Base-by-base conservation (phyloP, 2,888 invertebrate species). In the Diabrotica balteata region DNA sequence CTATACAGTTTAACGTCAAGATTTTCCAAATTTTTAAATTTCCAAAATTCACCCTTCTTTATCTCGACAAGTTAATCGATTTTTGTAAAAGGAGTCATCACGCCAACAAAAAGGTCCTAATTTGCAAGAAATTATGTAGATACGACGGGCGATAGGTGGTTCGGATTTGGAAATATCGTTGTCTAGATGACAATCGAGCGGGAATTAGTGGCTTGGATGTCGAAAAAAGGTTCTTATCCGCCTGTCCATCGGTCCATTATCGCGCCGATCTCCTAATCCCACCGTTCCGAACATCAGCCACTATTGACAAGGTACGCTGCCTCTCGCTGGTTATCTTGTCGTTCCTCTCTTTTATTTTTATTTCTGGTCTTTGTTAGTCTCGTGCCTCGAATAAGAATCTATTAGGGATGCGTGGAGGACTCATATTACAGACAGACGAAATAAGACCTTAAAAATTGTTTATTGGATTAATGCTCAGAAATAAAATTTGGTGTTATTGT, bases 141-240 rank as follows among this genome's bases (percentile, higher is more conserved):
- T 61, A 61, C 52, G 22, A 32, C 45, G 4, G n/a, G 7, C 52
- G 61, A 61, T 61, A 61, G 63, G 54, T 53, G 53, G 10, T 44
- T 50, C 57, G 63, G 44, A 60, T 53, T 68, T 51, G 68, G 65
- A 60, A 63, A 60, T 60, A 68, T 66, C 69, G 64, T 54, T 66
- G 66, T 67, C 59, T 55, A 63, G 71, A 68, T 71, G 71, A 59
- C 65, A 66, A 71, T 71, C 66, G 50, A 57, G 50, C 43, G 45
- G 64, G 68, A 68, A 68, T 70, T 70, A 68, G 70, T 70, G 65
- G 67, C 62, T 64, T 57, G 67, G 57, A 65, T 66, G 65, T 64
- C 70, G 64, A 61, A 55, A 64, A 66, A 49, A 58, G 52, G 63
- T 43, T 47, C 64, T 54, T 72, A 72, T 72, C 72, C 42, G 42